These are phyloP conservation scores for Mus spretus DNA, from an alignment of 2,797 vertebrate genomes.

Conservation along the genomic window DNA sequence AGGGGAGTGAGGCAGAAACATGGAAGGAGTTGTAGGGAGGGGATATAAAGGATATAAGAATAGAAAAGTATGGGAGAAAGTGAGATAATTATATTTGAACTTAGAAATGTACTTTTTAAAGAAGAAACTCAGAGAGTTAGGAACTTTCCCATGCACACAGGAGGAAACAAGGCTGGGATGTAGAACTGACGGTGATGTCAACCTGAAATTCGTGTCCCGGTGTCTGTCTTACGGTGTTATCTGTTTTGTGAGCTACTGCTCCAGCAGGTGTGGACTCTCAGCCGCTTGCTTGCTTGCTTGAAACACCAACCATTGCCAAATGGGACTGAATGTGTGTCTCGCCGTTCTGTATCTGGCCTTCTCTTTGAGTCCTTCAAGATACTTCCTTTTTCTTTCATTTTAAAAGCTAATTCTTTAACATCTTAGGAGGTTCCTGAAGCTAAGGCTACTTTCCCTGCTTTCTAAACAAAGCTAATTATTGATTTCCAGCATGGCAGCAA, in stretches of 20 bases:
- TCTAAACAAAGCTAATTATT: slow-evolving; percentile 78
- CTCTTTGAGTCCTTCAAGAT: neutral
- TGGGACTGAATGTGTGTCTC: neutral
- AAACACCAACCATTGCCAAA: neutral
- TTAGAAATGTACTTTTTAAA: neutral
- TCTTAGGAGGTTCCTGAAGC: slow-evolving; percentile 64
- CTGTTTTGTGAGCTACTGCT: neutral
- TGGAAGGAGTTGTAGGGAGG: neutral
- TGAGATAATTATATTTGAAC: neutral
- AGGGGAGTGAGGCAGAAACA: neutral
- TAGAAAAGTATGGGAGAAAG: neutral
- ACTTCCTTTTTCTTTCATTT: slow-evolving; percentile 38
- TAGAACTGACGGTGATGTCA: neutral
- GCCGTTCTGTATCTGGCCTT: neutral
- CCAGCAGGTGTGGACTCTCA: neutral
- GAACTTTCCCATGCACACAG: neutral
- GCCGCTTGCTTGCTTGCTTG: neutral
- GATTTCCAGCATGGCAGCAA: slow-evolving; percentile 77
- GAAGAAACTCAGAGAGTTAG: slow-evolving; percentile 43
- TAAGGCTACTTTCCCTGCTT: slow-evolving; percentile 62
- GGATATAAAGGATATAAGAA: neutral
- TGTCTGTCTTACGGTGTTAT: neutral
- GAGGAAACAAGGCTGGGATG: neutral
- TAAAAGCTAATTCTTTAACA: slow-evolving; percentile 64
- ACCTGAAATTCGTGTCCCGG: neutral